phyloP scores from a whole-genome alignment of 2,113 vertebrate genomes.

The Mastomys coucha region DNA sequence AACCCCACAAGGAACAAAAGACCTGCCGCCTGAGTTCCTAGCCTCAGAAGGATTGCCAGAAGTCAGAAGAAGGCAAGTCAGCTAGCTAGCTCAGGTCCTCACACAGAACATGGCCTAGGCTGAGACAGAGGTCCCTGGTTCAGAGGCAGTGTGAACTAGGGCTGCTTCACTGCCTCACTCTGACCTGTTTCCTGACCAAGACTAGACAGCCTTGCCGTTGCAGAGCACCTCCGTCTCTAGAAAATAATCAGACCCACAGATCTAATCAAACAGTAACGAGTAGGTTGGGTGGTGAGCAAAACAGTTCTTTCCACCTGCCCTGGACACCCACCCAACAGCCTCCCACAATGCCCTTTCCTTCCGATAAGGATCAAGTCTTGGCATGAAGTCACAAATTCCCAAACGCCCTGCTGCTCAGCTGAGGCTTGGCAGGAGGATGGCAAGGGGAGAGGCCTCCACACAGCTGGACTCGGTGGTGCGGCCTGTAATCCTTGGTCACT shows the following conservation, averaged over 20 bases:
- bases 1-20: background rate
- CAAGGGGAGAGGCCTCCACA: background rate
- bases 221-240: background rate
- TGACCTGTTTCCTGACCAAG: background rate
- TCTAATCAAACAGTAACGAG: background rate
- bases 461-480: background rate
- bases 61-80: background rate
- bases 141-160: background rate
- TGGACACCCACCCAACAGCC: background rate
- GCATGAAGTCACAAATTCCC: slow-evolving; percentile 19
- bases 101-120: background rate
- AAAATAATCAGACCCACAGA: background rate
- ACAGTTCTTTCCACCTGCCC: background rate
- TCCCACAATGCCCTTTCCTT: background rate
- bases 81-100: background rate
- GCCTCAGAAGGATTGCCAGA: background rate
- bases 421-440: background rate
- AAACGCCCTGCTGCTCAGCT: background rate
- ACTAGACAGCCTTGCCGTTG: background rate
- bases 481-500: background rate
- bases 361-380: background rate
- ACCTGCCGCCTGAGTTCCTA: background rate
- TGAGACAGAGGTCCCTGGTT: background rate
- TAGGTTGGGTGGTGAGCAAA: background rate
- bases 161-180: background rate